A percentile compares a stretch with the other conserved stretches of the same genome.
Evolutionary conservation across 2,888 invertebrate species (phyloP).

Genomic region (Malachius bipustulatus): DNA sequence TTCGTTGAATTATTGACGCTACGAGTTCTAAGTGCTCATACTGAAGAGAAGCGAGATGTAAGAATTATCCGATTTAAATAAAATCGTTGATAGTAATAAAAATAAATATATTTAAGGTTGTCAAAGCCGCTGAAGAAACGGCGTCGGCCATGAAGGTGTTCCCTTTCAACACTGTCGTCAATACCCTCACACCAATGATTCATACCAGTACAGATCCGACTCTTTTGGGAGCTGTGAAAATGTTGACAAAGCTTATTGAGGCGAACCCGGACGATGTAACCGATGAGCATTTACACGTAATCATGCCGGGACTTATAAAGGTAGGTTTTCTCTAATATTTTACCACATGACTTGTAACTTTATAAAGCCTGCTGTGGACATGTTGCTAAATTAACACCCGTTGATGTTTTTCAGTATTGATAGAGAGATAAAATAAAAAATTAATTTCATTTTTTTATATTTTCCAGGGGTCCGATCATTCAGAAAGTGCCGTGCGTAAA

Average conservation of each 20-base stretch:
- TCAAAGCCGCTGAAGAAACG: slow-evolving; percentile 68
- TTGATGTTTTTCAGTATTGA: slow-evolving; percentile 4
- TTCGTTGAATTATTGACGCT: slow-evolving; percentile 86
- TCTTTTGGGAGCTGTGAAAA: slow-evolving; percentile 85
- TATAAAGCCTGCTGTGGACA: no score
- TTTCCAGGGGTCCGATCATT: slow-evolving; percentile 76
- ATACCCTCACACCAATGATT: slow-evolving; percentile 64
- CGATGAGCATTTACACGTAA: slow-evolving; percentile 60
- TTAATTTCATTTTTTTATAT: slow-evolving; percentile 8
- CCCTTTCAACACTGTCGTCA: slow-evolving; percentile 66
- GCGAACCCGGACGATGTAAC: slow-evolving; percentile 59
- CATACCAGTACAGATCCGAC: slow-evolving; percentile 77
- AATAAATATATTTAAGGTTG: slow-evolving; percentile 57
- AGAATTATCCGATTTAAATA: slow-evolving; percentile 10
- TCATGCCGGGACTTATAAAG: slow-evolving; percentile 83
- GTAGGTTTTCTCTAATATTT: slow-evolving; percentile 36
- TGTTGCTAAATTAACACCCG: no score
- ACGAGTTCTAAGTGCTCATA: slow-evolving; percentile 80
- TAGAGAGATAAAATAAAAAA: slow-evolving; percentile 3
- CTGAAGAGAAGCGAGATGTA: slow-evolving; percentile 53
- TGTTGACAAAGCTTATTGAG: slow-evolving; percentile 75
- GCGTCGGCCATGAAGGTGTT: slow-evolving; percentile 64
- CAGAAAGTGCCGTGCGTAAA: slow-evolving; percentile 86
- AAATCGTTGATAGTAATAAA: no score
- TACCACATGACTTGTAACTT: background rate